These are phyloP conservation scores for Euwallacea similis DNA, from an alignment of 1,140 invertebrate genomes.

Conservation along the genomic window DNA sequence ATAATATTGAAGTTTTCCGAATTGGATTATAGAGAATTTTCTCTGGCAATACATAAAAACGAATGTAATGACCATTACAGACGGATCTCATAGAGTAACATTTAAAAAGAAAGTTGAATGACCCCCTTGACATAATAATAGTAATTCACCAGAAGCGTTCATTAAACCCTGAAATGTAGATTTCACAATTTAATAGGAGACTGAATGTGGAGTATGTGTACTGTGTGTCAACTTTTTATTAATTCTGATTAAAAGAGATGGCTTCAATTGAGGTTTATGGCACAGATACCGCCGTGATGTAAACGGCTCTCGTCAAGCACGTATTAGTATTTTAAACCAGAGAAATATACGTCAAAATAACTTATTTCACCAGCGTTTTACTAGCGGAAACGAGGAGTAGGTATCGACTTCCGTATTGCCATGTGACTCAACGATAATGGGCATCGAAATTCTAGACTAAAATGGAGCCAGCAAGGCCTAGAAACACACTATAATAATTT, in stretches of 20 bases:
- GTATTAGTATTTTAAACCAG: too few relatives aligned
- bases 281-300: neutral
- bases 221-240: neutral
- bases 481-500: neutral
- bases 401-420: constrained; percentile 6
- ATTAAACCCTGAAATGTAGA: constrained; percentile 1
- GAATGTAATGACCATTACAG: neutral
- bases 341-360: neutral
- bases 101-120: constrained; percentile 3
- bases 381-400: constrained; percentile 3
- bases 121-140: neutral
- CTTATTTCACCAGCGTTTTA: constrained; percentile 7
- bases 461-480: neutral
- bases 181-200: neutral
- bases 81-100: neutral
- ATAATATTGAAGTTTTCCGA: neutral
- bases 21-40: neutral
- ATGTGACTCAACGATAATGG: neutral
- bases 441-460: neutral
- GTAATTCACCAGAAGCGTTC: neutral
- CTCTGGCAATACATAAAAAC: neutral
- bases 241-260: neutral
- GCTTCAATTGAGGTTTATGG: constrained; percentile 1
- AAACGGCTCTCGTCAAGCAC: too few relatives aligned
- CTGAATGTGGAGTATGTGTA: neutral